Evolutionary conservation across 1,140 invertebrate genomes (phyloP), one percentile per base, ranked within the genome.

Genomic region (Diabrotica undecimpunctata): DNA sequence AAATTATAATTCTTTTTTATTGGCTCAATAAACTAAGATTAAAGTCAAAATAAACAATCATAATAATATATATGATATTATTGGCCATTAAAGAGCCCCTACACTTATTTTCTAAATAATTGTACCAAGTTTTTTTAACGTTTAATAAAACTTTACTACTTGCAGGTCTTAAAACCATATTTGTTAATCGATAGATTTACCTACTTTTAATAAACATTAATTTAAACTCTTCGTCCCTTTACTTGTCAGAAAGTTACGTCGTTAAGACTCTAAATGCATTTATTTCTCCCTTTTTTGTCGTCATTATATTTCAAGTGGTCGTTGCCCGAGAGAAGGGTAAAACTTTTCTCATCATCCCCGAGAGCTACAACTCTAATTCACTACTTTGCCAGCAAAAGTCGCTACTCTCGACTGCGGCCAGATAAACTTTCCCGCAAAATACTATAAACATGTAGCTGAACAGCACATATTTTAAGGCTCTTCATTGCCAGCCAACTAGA

Each of bases 221-320:
- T 46, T 46, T 46, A 10, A 46, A 46, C 41, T 46, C 8, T 46
- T 46, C 41, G 8, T 10, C n/a, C n/a, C n/a, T 46, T 46, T 46
- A 8, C n/a, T 46, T 10, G 41, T 10, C n/a, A n/a, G n/a, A 46
- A 46, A 46, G 41, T 46, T 46, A n/a, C 41, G 41, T 46, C 41
- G 41, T 46, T 46, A 46, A 10, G 41, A 25, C n/a, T 46, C 41
- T 46, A 46, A 46, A 46, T 46, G n/a, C 5, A 46, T 46, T 46
- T 46, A 46, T 46, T 46, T 46, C 41, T 46, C n/a, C 5, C 11
- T 46, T 11, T 46, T 46, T 46, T 46, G n/a, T 46, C 41, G n/a
- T 46, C 41, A 46, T 46, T 46, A 46, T 46, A 46, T 46, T 46
- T 46, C n/a, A 46, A 46, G 41, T 46, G 41, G 41, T 46, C 41